Percentiles rank a stretch among this genome's conserved stretches.
These are phyloP conservation scores for Tadarida brasiliensis DNA, from an alignment of 2,797 vertebrate genomes.

Conservation along the genomic window DNA sequence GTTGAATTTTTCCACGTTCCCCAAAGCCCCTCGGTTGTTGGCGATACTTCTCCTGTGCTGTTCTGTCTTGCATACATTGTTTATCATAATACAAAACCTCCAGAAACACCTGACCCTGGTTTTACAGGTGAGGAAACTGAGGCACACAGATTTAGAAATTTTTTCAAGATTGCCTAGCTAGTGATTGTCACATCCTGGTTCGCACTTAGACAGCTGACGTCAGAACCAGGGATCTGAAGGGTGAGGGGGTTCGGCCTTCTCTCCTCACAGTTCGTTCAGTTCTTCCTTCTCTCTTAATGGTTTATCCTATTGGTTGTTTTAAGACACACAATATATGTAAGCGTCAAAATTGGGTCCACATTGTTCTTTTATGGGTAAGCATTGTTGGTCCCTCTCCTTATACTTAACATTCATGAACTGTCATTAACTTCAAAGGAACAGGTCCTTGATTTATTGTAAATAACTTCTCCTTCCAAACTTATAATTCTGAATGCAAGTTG, in stretches of 20 bases:
- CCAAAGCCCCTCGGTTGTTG: neutral
- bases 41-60: neutral
- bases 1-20: neutral
- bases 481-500: neutral
- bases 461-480: neutral
- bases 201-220: neutral
- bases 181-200: neutral
- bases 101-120: neutral
- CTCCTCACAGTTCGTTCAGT: neutral
- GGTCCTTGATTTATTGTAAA: neutral
- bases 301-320: neutral
- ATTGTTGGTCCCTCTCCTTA: neutral
- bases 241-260: neutral
- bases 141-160: neutral
- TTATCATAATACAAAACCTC: neutral
- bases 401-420: neutral
- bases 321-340: accelerated
- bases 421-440: neutral
- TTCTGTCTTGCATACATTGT: neutral
- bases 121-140: neutral
- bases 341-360: neutral
- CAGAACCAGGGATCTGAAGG: neutral
- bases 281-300: neutral
- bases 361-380: neutral
- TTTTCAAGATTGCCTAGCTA: neutral